A percentile compares a stretch with the other conserved stretches of the same genome.
phyloP scores from a whole-genome alignment of 2,113 vertebrate species.

The Neotoma lepida region DNA sequence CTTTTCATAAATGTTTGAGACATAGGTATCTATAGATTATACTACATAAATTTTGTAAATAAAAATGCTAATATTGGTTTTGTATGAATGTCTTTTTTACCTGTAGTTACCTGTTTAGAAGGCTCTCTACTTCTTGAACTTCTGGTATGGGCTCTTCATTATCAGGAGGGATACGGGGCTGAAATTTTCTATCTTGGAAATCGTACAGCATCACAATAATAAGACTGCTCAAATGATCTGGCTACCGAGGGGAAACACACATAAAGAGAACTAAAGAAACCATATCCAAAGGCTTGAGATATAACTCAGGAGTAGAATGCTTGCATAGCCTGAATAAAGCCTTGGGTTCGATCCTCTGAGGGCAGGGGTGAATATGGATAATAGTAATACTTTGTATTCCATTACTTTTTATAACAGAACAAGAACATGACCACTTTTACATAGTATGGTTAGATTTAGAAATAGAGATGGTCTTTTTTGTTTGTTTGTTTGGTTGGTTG shows the following conservation, averaged over 20 bases:
- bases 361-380: not conserved
- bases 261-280: slow-evolving; percentile 35
- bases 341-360: not conserved
- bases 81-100: slow-evolving; percentile 42
- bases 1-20: slow-evolving; percentile 31
- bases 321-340: not conserved
- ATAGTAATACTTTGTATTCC: not conserved
- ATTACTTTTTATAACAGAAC: slow-evolving; percentile 33
- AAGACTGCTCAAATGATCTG: slow-evolving; percentile 90
- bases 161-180: slow-evolving; percentile 78
- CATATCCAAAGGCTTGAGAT: not conserved
- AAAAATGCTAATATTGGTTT: slow-evolving; percentile 15
- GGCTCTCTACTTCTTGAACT: slow-evolving; percentile 89
- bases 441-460: slow-evolving; percentile 12
- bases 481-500: too few relatives aligned
- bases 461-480: not conserved
- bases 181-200: slow-evolving; percentile 93
- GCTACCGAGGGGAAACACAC: slow-evolving; percentile 82
- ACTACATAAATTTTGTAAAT: not conserved
- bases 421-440: slow-evolving; percentile 47
- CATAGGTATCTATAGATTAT: not conserved
- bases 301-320: not conserved
- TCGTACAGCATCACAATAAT: slow-evolving; percentile 93
- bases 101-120: slow-evolving; percentile 86
- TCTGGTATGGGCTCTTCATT: slow-evolving; percentile 82